Evolutionary conservation across 1,140 invertebrate genomes (phyloP), one percentile per base, ranked within the genome.

Genomic region (Drosophila grimshawi): DNA sequence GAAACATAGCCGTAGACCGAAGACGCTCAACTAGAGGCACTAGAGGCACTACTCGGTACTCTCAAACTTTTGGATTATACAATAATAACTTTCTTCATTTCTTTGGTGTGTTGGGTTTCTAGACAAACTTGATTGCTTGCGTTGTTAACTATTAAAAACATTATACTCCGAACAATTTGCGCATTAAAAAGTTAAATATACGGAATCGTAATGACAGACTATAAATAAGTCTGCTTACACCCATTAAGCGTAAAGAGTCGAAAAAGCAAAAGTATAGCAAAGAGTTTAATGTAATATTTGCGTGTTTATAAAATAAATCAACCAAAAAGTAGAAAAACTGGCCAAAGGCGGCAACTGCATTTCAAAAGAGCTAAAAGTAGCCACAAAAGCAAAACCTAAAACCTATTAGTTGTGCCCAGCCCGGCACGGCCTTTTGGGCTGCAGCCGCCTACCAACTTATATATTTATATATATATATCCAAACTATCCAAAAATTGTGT

Each of bases 101-200:
- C 51, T 56, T 56, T 32, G 35, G 56, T 39, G 52, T 64, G 56
- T 66, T 57, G 45, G 30, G 45, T 70, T 80, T 80, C 76, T 76
- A 65, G 73, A 52, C 56, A 41, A 71, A 46, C 39, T 30, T 32
- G 32, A 11, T 60, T 51, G 51, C 41, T 65, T 39, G 53, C 39
- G 46, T n/a, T 79, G 62, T 71, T 80, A 80, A 81, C 88, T 86
- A 86, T 79, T 81, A 81, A 72, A 86, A 76, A 85, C 71, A 66
- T 86, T 82, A 86, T 81, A 74, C 80, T 64, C 51, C 41, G 73
- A 89, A 78, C 73, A 89, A 89, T 88, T 88, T 83, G 86, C 85
- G 85, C 83, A 88, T 89, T 88, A 88, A 88, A 86, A 89, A 89
- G 80, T 71, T 89, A 83, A 88, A 83, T 88, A 89, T 88, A 83